Base-by-base conservation (phyloP, 2,113 vertebrate genomes). In the Passer domesticus region DNA sequence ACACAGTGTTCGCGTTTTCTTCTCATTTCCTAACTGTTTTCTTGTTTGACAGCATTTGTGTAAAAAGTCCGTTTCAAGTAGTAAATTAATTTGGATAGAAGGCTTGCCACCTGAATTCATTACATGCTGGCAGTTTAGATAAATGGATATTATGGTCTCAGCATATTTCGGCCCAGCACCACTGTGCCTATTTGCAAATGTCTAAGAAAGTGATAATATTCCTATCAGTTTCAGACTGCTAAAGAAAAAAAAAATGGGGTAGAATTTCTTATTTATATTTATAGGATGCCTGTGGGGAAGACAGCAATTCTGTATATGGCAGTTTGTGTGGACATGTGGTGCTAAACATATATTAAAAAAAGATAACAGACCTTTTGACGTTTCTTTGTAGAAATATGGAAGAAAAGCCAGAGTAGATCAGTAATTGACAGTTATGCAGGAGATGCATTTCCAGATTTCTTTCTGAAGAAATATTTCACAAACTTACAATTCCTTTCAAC, bases 261-360 rank as follows among this genome's bases (percentile, higher is more conserved):
- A 46, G 77, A 84, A 97, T 97, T 98, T 97, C 95, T 95, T 97
- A 96, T 97, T 97, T 98, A 96, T 98, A 97, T 97, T 98, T 98
- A 96, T 97, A 91, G 96, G 91, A 96, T 97, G 95, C 97, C 95
- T 91, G 90, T 96, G 92, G 96, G 95, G 96, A 97, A 94, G 96
- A 95, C 80, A 56, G 94, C 95, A 96, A 80, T 93, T 82, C 93
- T 75, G 14, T 74, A 87, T 95, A 77, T 92, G 89, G 96, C 92
- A 95, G 97, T 96, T 96, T 95, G 90, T 96, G 83, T 94, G 95
- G 94, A 90, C 94, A 62, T 90, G 93, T 85, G 88, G 89, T 94
- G 96, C 94, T 97, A 98, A 98, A 97, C 75, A 76, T 96, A 90
- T 44, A 66, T 67, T 97, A 72, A 85, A 85, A 93, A 92, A 89